Conservation (phyloP, 1,140 invertebrate species). For the Vollenhovia emeryi region DNA sequence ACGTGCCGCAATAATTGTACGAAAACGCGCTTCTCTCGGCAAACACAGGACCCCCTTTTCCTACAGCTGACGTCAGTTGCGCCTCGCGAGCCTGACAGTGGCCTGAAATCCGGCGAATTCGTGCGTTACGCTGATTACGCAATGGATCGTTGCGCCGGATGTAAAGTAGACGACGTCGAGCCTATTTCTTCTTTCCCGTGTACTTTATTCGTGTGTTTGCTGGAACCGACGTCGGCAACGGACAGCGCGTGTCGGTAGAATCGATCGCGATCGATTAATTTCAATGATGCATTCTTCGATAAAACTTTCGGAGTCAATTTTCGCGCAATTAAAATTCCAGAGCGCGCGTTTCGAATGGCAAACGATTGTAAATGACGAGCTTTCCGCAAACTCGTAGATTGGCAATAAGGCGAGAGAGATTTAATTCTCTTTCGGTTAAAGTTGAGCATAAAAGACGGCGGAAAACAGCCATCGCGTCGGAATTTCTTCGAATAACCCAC, state of each 20-base stretch:
- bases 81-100: constrained; percentile 37
- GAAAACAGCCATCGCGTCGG: not conserved
- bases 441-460: not conserved
- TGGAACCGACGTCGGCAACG: not conserved
- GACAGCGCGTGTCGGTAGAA: not conserved
- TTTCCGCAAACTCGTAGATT: not conserved
- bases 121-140: not conserved
- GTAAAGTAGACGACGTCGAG: not conserved
- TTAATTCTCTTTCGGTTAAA: not conserved
- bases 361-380: constrained; percentile 1
- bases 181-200: not conserved
- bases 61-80: constrained; percentile 45
- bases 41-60: constrained; percentile 49
- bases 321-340: constrained; percentile 5
- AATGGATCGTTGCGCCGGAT: not conserved
- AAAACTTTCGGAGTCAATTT: not conserved
- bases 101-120: not conserved
- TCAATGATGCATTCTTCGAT: not conserved
- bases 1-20: constrained; percentile 11
- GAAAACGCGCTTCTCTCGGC: not conserved
- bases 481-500: not conserved
- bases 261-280: not conserved
- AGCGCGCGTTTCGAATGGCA: not conserved
- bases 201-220: not conserved
- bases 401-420: not conserved